Conservation (phyloP, 2,888 invertebrate species). For the Xanthia togata region DNA sequence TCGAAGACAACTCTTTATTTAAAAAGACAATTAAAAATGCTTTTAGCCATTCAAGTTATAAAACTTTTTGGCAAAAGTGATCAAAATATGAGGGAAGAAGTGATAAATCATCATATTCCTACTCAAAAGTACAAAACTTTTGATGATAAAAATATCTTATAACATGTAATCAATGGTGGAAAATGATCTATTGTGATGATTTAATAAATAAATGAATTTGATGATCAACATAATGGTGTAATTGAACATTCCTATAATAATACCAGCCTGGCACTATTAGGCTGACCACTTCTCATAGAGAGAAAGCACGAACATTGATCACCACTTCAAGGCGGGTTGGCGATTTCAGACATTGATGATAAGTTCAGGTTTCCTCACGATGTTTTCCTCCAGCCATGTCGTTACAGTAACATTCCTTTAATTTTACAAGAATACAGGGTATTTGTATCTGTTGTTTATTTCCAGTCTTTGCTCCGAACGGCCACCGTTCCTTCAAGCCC, state of each 20-base stretch:
- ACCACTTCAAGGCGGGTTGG: no score
- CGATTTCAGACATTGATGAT: no score
- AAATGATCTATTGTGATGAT: slow-evolving; percentile 44
- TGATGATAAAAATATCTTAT: slow-evolving; percentile 1
- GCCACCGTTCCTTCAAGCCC: background rate
- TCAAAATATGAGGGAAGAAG: slow-evolving; percentile 25
- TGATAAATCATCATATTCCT: background rate
- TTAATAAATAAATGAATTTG: slow-evolving; percentile 40
- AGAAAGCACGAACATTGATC: no score
- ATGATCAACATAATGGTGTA: background rate
- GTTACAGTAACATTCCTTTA: background rate
- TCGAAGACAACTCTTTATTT: slow-evolving; percentile 11
- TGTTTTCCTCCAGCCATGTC: no score
- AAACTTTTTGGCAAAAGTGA: slow-evolving; percentile 26
- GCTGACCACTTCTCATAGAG: no score
- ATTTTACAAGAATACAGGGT: background rate
- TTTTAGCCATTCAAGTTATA: slow-evolving; percentile 12
- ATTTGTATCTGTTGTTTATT: background rate
- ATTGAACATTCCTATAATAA: background rate
- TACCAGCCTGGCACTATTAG: no score
- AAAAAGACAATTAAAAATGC: slow-evolving; percentile 36
- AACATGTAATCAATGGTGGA: slow-evolving; percentile 3
- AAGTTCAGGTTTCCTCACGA: no score
- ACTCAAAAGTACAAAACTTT: background rate
- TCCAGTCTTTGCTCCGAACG: background rate